These are phyloP conservation scores for Limanda limanda DNA, from an alignment of 2,113 vertebrate genomes.

Conservation along the genomic window DNA sequence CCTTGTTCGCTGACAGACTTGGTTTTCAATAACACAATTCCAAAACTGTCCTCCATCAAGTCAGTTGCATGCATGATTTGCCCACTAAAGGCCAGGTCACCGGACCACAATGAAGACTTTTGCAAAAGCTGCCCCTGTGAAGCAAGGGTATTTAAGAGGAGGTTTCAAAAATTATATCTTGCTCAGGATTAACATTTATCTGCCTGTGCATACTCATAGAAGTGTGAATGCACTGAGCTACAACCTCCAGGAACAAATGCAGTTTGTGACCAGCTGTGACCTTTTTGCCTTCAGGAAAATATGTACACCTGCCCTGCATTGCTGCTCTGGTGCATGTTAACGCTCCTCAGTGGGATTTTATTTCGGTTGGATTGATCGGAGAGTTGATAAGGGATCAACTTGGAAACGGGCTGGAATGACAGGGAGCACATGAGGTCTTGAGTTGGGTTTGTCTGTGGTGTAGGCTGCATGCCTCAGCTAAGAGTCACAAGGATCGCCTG, in stretches of 20 bases:
- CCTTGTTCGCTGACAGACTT: slow-evolving; percentile 76
- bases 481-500: background rate
- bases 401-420: background rate
- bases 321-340: slow-evolving; percentile 6
- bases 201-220: slow-evolving; percentile 35
- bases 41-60: slow-evolving; percentile 68
- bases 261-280: slow-evolving; percentile 14
- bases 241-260: slow-evolving; percentile 22
- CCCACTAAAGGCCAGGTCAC: slow-evolving; percentile 65
- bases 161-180: background rate
- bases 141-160: slow-evolving; percentile 1
- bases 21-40: slow-evolving; percentile 81
- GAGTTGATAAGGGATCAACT: background rate
- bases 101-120: slow-evolving; percentile 38
- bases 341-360: background rate
- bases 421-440: background rate
- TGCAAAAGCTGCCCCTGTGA: slow-evolving; percentile 8
- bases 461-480: background rate
- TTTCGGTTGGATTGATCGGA: background rate
- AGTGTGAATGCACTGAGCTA: slow-evolving; percentile 27
- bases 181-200: slow-evolving; percentile 28
- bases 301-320: background rate
- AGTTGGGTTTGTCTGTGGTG: background rate
- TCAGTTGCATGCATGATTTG: slow-evolving; percentile 66
- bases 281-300: slow-evolving; percentile 17